A percentile compares a stretch with the other conserved stretches of the same genome.
Conservation (phyloP, 2,113 vertebrate genomes). For the Noctilio leporinus region DNA sequence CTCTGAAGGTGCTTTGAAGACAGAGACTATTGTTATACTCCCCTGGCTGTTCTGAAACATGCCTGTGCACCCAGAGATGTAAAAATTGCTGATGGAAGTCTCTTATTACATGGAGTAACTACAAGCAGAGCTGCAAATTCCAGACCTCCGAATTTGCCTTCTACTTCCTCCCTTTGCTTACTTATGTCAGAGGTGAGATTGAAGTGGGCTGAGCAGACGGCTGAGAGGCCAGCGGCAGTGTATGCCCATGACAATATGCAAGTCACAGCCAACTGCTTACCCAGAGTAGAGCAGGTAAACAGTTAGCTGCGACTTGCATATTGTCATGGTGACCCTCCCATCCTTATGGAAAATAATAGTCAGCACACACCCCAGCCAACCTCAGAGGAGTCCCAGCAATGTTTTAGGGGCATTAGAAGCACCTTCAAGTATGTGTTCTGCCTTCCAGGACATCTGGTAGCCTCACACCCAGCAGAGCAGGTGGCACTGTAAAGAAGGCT, state of each 20-base stretch:
- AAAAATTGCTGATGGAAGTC: background rate
- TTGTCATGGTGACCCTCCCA: background rate
- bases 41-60: background rate
- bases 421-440: background rate
- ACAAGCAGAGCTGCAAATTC: background rate
- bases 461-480: background rate
- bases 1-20: background rate
- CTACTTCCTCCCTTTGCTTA: background rate
- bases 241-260: background rate
- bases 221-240: background rate
- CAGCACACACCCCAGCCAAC: background rate
- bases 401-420: background rate
- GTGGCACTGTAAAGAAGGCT: background rate
- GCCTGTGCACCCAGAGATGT: background rate
- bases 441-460: background rate
- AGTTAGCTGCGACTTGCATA: background rate
- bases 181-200: background rate
- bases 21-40: background rate
- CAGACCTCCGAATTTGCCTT: background rate
- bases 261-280: no score
- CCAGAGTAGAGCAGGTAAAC: background rate
- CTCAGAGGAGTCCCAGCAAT: background rate
- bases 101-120: background rate
- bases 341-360: background rate
- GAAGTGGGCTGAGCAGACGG: background rate